Conservation (phyloP, 1,140 invertebrate genomes). For the Psix sp. region DNA sequence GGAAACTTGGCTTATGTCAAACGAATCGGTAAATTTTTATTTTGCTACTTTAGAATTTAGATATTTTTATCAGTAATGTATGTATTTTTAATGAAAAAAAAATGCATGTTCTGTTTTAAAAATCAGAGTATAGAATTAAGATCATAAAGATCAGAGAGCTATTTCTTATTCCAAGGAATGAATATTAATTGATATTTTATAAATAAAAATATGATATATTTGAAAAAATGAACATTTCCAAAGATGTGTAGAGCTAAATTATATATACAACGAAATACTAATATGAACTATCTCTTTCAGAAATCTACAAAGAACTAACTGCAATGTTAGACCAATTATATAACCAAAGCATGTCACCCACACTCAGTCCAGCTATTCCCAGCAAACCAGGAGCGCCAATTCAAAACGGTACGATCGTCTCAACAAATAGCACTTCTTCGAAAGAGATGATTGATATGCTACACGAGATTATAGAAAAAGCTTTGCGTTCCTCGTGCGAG, state of each 20-base stretch:
- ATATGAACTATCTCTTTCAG: constrained; percentile 78
- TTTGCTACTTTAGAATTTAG: constrained; percentile 5
- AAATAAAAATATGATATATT: too few relatives aligned
- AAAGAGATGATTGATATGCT: constrained; percentile 73
- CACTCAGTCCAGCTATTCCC: constrained; percentile 72
- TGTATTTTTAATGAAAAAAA: too few relatives aligned
- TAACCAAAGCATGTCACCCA: constrained; percentile 80
- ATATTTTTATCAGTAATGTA: too few relatives aligned
- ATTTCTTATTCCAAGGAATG: too few relatives aligned
- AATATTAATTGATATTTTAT: too few relatives aligned
- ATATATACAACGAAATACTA: too few relatives aligned
- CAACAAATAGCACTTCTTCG: constrained; percentile 61
- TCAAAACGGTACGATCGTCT: constrained; percentile 59
- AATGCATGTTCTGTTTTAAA: too few relatives aligned
- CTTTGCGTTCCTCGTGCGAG: constrained; percentile 85
- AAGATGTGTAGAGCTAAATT: too few relatives aligned
- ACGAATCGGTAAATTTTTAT: constrained; percentile 73
- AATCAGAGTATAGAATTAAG: too few relatives aligned
- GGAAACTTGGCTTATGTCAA: constrained; percentile 84
- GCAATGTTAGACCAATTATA: constrained; percentile 88
- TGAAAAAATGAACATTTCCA: too few relatives aligned
- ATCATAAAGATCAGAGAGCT: too few relatives aligned
- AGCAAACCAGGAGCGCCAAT: constrained; percentile 67
- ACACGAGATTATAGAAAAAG: constrained; percentile 75
- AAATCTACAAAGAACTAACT: constrained; percentile 92